Evolutionary conservation across 2,113 vertebrate species (phyloP).

Genomic region (Plecotus auritus): DNA sequence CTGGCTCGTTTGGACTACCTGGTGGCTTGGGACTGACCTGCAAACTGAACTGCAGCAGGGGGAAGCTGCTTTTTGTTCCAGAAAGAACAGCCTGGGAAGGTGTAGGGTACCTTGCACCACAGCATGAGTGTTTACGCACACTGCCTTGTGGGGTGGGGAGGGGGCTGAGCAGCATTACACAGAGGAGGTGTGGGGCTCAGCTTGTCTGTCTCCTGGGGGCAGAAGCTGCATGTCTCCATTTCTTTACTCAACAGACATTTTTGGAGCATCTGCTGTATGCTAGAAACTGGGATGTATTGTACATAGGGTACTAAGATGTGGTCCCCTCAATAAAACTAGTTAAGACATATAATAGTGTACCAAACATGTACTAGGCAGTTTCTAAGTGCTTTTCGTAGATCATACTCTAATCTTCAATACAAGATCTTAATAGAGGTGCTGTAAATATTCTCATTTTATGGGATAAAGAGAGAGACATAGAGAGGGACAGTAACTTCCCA

Average conservation of each 20-base stretch:
- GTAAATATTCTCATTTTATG: neutral
- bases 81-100: neutral
- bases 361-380: neutral
- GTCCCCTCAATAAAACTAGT: constrained; percentile 48
- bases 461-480: neutral
- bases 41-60: neutral
- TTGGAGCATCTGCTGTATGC: neutral
- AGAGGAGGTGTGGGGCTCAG: too few relatives aligned
- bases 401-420: neutral
- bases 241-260: neutral
- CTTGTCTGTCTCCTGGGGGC: neutral
- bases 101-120: fast-evolving
- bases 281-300: neutral
- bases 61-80: neutral
- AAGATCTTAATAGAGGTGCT: neutral
- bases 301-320: neutral
- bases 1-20: neutral
- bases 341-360: neutral
- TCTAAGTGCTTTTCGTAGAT: neutral
- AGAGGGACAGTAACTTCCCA: neutral
- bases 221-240: neutral
- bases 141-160: neutral
- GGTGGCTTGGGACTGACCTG: neutral
- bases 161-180: neutral
- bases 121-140: fast-evolving